Base-by-base conservation (phyloP, 2,888 invertebrate species). In the Congeria kusceri region DNA sequence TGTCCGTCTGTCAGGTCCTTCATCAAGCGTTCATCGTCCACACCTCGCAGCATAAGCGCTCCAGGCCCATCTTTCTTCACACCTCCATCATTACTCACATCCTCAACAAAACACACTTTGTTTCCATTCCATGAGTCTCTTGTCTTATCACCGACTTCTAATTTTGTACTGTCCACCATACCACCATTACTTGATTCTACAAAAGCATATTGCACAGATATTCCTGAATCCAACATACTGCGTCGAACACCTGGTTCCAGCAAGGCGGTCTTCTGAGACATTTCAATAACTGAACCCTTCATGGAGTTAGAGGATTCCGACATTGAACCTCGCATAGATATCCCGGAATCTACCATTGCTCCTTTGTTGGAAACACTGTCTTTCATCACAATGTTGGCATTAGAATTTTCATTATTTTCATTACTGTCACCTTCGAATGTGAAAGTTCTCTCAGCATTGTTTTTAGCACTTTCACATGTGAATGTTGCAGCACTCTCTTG, bases 1-100 rank as follows among this genome's bases (percentile, higher is more conserved):
- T 90, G 91, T 11, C 91, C 91, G 27, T 85, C 86, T 59, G 77
- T 77, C 58, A 91, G 77, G 68, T 91, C 91, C 47, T 83, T 83
- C 57, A 86, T 84, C 66, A 90, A 74, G 68, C 85, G 80, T 9
- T 53, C 56, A 59, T 86, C 83, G 68, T 83, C 82, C 66, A 83
- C 63, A 18, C 70, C 70, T 29, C 53, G 47, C 46, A 68, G 67
- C 29, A 80, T 61, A 18, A 80, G 49, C 13, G 70, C 71, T n/a
- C 66, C 69, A 46, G 66, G 46, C 57, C 44, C 46, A 62, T 44
- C 69, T 27, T 44, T 49, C 49, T 47, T 65, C 62, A 63, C 71
- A 61, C 20, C 46, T 29, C 46, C 68, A 58, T 56, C 65, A 27
- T 29, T 58, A 15, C 65, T 72, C 59, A 66, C 74, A 63, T 77